Evolutionary conservation across 2,888 invertebrate genomes (phyloP).

Genomic region (Eueremaeus valkanovi): DNA sequence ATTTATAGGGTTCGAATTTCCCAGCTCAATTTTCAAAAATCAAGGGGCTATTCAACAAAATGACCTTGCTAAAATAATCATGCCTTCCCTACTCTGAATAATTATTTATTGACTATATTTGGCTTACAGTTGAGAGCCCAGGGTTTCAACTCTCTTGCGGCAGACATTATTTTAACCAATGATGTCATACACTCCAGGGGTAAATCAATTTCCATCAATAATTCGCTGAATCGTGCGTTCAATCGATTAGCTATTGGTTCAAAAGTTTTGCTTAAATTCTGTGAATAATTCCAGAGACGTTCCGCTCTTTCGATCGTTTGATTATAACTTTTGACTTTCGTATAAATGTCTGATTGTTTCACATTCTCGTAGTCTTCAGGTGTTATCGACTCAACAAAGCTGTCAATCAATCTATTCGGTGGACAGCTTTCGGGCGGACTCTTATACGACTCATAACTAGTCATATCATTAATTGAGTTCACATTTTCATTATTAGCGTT

Average conservation of each 20-base stretch:
- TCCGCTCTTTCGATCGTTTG: neutral
- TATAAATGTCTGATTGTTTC: neutral
- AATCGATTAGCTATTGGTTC: neutral
- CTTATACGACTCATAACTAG: too few relatives aligned
- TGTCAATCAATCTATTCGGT: neutral
- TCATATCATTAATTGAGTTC: too few relatives aligned
- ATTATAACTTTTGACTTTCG: neutral
- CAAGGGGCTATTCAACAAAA: too few relatives aligned
- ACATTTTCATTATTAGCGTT: too few relatives aligned
- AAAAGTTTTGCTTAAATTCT: neutral
- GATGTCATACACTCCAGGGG: neutral
- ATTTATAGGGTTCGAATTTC: too few relatives aligned
- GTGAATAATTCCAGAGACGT: neutral
- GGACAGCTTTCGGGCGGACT: too few relatives aligned
- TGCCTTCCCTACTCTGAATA: too few relatives aligned
- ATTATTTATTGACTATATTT: too few relatives aligned
- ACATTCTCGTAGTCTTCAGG: neutral
- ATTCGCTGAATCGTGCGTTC: neutral
- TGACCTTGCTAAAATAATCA: too few relatives aligned
- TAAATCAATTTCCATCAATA: neutral
- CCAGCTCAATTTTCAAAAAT: too few relatives aligned
- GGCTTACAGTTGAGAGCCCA: neutral
- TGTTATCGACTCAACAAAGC: neutral
- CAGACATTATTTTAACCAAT: neutral
- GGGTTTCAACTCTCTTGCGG: neutral